Conservation (phyloP, 2,113 vertebrate species). For the Stercorarius parasiticus region DNA sequence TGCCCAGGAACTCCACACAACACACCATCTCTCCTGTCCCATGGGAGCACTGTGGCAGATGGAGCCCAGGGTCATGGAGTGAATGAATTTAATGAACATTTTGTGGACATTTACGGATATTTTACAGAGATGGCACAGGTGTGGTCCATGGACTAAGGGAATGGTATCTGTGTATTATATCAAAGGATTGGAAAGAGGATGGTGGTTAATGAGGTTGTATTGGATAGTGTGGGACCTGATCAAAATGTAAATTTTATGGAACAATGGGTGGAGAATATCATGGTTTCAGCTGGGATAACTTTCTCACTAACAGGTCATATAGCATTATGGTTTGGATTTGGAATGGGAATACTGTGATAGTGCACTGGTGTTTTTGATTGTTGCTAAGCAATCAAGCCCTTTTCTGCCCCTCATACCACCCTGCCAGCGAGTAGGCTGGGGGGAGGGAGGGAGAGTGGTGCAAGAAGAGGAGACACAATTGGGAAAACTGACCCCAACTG, state of each 20-base stretch:
- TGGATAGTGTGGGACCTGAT: not conserved
- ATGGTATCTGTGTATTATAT: not conserved
- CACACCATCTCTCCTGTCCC: not conserved
- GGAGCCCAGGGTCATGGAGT: not conserved
- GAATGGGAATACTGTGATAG: not conserved
- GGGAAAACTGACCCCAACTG: not conserved
- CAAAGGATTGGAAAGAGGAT: not conserved
- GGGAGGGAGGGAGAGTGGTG: too few species aligned
- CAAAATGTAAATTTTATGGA: not conserved
- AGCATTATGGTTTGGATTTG: not conserved
- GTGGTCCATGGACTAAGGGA: not conserved
- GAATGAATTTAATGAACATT: not conserved
- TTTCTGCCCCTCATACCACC: not conserved
- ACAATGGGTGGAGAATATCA: not conserved
- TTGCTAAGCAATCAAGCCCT: not conserved
- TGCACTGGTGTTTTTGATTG: not conserved
- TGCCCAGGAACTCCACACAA: not conserved
- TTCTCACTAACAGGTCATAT: not conserved
- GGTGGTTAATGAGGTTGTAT: not conserved
- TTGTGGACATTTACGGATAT: not conserved
- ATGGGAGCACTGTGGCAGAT: not conserved
- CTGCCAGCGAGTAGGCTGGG: not conserved
- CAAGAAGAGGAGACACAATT: not conserved
- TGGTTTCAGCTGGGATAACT: not conserved
- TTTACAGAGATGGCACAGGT: not conserved